phyloP scores from a whole-genome alignment of 2,888 invertebrate species.

The Metallyticus violacea region DNA sequence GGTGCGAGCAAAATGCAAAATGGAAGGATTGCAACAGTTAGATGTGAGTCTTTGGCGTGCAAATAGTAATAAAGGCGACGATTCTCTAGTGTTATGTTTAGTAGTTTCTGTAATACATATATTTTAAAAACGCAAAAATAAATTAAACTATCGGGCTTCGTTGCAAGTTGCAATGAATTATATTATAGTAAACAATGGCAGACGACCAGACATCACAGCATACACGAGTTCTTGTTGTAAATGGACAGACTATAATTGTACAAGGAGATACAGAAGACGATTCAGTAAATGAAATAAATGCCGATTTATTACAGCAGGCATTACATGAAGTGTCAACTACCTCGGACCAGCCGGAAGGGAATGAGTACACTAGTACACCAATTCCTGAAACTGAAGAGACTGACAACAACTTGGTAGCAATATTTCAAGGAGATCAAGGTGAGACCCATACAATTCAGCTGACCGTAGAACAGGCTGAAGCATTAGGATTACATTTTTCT shows the following conservation, averaged over 20 bases:
- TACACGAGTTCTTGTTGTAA: constrained; percentile 34
- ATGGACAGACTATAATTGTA: constrained; percentile 34
- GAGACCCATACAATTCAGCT: constrained; percentile 44
- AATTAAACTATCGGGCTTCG: neutral
- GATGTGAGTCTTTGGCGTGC: neutral
- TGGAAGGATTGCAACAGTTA: neutral
- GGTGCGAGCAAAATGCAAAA: neutral
- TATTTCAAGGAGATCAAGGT: constrained; percentile 29
- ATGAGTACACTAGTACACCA: neutral
- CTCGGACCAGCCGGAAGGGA: constrained; percentile 13
- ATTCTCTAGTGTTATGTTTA: neutral
- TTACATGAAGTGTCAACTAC: constrained; percentile 29
- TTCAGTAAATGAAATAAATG: constrained; percentile 32
- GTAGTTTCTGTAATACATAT: neutral
- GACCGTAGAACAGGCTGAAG: constrained; percentile 45
- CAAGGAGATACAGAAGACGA: constrained; percentile 30
- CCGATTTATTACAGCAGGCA: constrained; percentile 34
- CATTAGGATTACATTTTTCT: constrained; percentile 44
- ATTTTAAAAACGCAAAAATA: neutral
- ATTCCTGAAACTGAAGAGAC: neutral
- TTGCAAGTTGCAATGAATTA: constrained; percentile 14
- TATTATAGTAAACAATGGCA: constrained; percentile 31
- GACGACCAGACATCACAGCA: constrained; percentile 32
- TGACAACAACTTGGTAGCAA: constrained; percentile 23
- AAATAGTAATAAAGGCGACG: neutral